A percentile compares a stretch with the other conserved stretches of the same genome.
phyloP scores from a whole-genome alignment of 2,797 vertebrate species.

The Spatula clypeata region DNA sequence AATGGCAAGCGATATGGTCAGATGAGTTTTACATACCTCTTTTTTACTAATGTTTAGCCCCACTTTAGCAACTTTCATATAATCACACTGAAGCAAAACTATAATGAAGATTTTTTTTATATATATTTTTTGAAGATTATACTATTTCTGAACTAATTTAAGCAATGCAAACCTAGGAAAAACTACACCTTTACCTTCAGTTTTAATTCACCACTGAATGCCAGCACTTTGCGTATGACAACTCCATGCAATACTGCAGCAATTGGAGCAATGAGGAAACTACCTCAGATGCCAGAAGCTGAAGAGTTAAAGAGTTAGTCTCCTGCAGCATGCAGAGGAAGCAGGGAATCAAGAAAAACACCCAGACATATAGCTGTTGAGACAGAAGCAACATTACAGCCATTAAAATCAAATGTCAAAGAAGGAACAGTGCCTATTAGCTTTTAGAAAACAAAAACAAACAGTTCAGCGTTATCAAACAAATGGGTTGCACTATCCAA shows the following conservation, averaged over 20 bases:
- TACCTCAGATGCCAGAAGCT: not conserved
- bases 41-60: not conserved
- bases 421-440: constrained; percentile 73
- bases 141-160: not conserved
- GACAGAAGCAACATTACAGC: constrained; percentile 76
- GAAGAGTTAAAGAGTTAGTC: constrained; percentile 65
- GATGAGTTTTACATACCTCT: not conserved
- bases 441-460: constrained; percentile 71
- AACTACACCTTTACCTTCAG: not conserved
- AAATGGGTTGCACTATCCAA: constrained; percentile 73
- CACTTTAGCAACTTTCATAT: not conserved
- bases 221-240: not conserved
- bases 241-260: not conserved
- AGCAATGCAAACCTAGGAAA: not conserved
- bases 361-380: constrained; percentile 65
- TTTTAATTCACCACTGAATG: not conserved
- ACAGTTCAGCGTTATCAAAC: constrained; percentile 75
- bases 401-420: constrained; percentile 81
- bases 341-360: constrained; percentile 33
- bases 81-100: not conserved
- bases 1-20: not conserved
- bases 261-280: not conserved
- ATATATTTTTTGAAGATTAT: not conserved
- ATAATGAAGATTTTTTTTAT: not conserved
- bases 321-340: constrained; percentile 38